These are phyloP conservation scores for Myotis pilosus DNA, from an alignment of 2,797 vertebrate species.

Conservation along the genomic window DNA sequence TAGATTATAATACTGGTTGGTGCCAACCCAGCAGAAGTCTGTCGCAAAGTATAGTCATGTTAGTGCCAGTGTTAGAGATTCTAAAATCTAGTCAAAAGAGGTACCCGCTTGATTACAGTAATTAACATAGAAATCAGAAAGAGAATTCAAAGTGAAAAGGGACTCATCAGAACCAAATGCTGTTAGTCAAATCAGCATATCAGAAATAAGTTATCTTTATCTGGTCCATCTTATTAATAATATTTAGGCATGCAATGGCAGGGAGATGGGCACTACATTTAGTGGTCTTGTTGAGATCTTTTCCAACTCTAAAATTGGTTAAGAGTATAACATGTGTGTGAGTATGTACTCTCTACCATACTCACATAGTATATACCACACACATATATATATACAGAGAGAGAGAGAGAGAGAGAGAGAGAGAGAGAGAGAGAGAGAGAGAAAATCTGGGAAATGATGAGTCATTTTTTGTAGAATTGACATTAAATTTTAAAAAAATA, in stretches of 20 bases:
- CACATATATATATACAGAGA: too few species aligned
- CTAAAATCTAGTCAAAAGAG: not conserved
- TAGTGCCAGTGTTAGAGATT: not conserved
- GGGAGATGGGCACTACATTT: not conserved
- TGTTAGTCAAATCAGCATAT: not conserved
- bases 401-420: too few species aligned
- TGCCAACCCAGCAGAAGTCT: not conserved
- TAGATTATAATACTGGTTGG: not conserved
- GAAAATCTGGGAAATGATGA: not conserved
- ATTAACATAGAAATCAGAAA: not conserved
- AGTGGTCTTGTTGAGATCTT: not conserved
- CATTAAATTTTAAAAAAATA: not conserved
- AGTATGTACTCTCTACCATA: not conserved
- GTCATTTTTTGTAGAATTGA: not conserved
- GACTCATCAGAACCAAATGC: not conserved
- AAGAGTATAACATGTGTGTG: not conserved
- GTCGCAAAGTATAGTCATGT: not conserved
- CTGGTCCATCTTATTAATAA: not conserved
- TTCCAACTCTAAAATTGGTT: not conserved
- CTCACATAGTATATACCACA: too few species aligned
- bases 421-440: too few species aligned
- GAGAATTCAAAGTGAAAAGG: not conserved
- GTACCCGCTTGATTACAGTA: not conserved
- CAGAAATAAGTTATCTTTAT: not conserved
- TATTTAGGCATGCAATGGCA: not conserved